Evolutionary conservation across 1,140 invertebrate species (phyloP).

Genomic region (Andricus grossulariae): DNA sequence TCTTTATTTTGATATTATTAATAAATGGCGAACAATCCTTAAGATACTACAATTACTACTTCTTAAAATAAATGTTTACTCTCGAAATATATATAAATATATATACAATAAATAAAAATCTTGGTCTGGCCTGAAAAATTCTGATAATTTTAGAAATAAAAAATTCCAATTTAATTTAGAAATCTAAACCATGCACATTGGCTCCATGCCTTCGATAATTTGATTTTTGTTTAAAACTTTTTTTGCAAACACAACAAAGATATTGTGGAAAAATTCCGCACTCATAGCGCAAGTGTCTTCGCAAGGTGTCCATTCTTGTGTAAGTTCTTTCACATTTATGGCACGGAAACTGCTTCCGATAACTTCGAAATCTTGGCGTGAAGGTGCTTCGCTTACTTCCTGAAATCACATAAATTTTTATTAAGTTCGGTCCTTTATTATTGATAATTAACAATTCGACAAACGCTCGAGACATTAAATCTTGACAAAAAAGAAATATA

Average conservation of each 20-base stretch:
- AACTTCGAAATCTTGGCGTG: conserved; percentile 1
- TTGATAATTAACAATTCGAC: too few species aligned
- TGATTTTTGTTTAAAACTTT: conserved; percentile 64
- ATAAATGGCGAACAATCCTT: not conserved
- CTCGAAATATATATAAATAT: too few species aligned
- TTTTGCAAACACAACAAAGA: conserved; percentile 70
- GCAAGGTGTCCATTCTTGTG: conserved; percentile 45
- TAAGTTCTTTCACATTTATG: conserved; percentile 70
- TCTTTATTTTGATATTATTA: not conserved
- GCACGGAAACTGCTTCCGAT: conserved; percentile 49
- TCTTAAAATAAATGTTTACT: too few species aligned
- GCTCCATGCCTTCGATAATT: conserved; percentile 72
- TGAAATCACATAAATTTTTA: conserved; percentile 40
- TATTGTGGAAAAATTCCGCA: conserved; percentile 73
- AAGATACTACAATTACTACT: too few species aligned
- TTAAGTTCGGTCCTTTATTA: not conserved
- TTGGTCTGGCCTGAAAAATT: too few species aligned
- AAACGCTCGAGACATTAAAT: not conserved
- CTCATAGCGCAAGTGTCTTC: conserved; percentile 69
- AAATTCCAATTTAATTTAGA: not conserved
- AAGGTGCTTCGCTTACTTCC: conserved; percentile 4
- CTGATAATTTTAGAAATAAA: not conserved
- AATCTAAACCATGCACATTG: conserved; percentile 47
- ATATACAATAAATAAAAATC: too few species aligned
- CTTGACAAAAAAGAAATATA: not conserved